Base-by-base conservation (phyloP, 2,113 vertebrate species). In the Entomyzon cyanotis region DNA sequence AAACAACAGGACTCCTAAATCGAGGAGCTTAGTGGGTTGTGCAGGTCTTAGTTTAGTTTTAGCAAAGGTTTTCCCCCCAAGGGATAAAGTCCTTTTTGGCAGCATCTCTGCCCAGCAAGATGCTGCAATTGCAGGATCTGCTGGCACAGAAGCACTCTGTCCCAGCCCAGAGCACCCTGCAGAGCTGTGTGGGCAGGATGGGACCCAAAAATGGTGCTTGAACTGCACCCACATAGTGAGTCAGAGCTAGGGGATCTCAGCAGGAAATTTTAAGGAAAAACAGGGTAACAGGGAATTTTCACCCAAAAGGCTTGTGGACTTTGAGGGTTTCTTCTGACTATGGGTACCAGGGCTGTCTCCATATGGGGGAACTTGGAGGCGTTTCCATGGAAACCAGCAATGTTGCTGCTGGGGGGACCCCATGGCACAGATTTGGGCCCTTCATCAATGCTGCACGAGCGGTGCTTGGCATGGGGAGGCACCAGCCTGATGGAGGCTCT, bases 101-200 rank as follows among this genome's bases (percentile, higher is more conserved):
- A 75, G 20, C 0, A 1, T 58, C 53, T 76, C 58, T 78, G 55
- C 41, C 39, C 53, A 71, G 53, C 31, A 52, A 55, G 41, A 35
- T 37, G 49, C 62, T 94, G 58, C 46, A 55, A 60, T 24, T 2
- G 5, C n/a, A 67, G 47, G 33, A 30, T 60, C n/a, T 37, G 12
- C 25, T 4, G 7, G 55, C 18, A 41, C 7, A 10, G 64, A n/a
- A 44, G 41, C 28, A 22, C 31, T 23, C 44, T 86, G 30, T 80
- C 68, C 50, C 64, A 56, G 50, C 31, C 59, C 0, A 0, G 37
- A 56, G 20, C 47, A 67, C 52, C 59, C 59, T 0, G 3, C 55
- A 84, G 84, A 74, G 69, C 33, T 60, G 33, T 1, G 4, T 62
- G 91, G 50, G 73, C 55, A 81, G 84, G 63, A 69, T 77, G 75